Conservation (phyloP, 1,140 invertebrate species). For the Brachionus koreanus region DNA sequence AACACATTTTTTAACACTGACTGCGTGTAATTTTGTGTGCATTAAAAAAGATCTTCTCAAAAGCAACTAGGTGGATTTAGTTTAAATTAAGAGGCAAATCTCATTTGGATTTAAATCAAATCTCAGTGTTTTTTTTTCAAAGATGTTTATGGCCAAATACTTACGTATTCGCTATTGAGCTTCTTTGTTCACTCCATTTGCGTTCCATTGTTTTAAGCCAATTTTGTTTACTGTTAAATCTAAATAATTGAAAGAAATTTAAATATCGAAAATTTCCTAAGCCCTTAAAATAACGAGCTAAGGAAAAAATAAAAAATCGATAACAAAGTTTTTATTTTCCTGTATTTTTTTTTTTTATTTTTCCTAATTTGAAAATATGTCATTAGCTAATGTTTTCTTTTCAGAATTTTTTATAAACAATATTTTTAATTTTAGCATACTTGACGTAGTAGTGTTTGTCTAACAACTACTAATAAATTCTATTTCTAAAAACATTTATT, state of each 20-base stretch:
- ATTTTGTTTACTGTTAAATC: not conserved
- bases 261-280: not conserved
- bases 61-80: too few relatives aligned
- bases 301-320: not conserved
- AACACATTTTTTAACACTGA: too few relatives aligned
- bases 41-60: too few relatives aligned
- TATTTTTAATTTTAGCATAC: not conserved
- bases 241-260: not conserved
- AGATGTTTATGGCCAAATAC: not conserved
- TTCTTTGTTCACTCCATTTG: not conserved
- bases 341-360: not conserved
- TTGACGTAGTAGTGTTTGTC: not conserved
- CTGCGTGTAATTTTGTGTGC: too few relatives aligned
- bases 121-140: too few relatives aligned
- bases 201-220: not conserved
- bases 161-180: not conserved
- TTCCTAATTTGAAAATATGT: not conserved
- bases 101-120: too few relatives aligned
- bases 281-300: not conserved
- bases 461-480: not conserved
- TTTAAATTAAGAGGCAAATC: too few relatives aligned
- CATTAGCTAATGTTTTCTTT: not conserved
- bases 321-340: not conserved
- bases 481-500: not conserved
- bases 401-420: not conserved